Base-by-base conservation (phyloP, 2,113 vertebrate species). In the Climacteris rufus region DNA sequence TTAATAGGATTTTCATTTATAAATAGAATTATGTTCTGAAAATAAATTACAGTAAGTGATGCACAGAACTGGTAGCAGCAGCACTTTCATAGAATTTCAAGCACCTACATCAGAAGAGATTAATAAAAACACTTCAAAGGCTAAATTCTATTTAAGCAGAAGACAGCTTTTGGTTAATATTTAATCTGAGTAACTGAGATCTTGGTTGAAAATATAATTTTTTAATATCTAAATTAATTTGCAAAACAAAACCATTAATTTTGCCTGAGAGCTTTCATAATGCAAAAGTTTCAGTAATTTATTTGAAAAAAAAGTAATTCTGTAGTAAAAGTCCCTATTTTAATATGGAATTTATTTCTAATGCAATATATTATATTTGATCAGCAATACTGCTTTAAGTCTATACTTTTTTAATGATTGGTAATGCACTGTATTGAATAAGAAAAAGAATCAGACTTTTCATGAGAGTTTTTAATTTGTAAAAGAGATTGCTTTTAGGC, bases 1-100 rank as follows among this genome's bases (percentile, higher is more conserved):
- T 99, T 99, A 99, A 99, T 99, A 99, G 98, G 99, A 99, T 99
- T 99, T 99, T 99, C 98, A 99, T 99, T 99, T 99, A 99, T 99
- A 99, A 99, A 99, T 99, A 99, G 98, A 99, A 99, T 99, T 99
- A 99, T 98, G 98, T 98, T 98, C 98, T 98, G 98, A 99, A 99
- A 99, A 99, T 99, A 99, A 99, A 99, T 99, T 98, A 99, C 98
- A 98, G 98, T 98, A 99, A 99, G 98, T 99, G 98, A 99, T 98
- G 98, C 98, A 97, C 98, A 98, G 98, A 98, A 98, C 97, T 95
- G 96, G 98, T 94, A 98, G 98, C 97, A 97, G 98, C 81, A 93
- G 97, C 97, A 98, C 98, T 98, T 98, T 98, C 97, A 93, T 96
- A 97, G 98, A 98, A 98, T 98, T 98, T 98, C 98, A 98, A 98